Conservation (phyloP, 2,113 vertebrate species). For the Climacteris rufus region DNA sequence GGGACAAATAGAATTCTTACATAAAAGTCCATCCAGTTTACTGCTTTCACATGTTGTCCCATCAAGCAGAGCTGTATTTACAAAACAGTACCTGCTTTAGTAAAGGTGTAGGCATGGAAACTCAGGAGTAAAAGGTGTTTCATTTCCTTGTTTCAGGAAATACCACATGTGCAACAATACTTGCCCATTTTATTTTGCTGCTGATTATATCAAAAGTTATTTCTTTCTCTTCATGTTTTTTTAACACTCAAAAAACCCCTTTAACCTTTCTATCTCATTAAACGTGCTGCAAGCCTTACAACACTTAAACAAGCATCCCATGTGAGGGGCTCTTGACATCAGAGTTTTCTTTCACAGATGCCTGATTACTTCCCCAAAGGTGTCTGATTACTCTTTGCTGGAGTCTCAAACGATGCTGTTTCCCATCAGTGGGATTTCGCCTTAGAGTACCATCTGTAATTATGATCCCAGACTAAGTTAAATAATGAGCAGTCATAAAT, state of each 20-base stretch:
- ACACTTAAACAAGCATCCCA: constrained; percentile 39
- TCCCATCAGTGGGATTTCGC: constrained; percentile 41
- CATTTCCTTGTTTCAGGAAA: constrained; percentile 8
- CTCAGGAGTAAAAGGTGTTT: constrained; percentile 27
- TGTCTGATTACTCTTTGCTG: constrained; percentile 60
- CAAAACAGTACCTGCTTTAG: not conserved
- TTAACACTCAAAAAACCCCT: not conserved
- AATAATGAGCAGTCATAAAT: constrained; percentile 61
- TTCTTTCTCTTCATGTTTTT: constrained; percentile 16
- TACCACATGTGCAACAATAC: not conserved
- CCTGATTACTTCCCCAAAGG: constrained; percentile 56
- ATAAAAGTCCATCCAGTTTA: not conserved
- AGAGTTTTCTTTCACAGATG: constrained; percentile 55
- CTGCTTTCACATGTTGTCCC: not conserved
- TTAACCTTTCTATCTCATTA: constrained; percentile 58
- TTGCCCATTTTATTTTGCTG: not conserved
- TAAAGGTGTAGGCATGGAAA: not conserved
- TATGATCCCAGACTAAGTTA: constrained; percentile 48
- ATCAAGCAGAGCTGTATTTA: not conserved
- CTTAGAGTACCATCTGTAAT: constrained; percentile 57
- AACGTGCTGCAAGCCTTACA: not conserved
- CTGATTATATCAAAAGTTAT: not conserved
- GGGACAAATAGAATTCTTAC: not conserved
- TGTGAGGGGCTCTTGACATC: constrained; percentile 43
- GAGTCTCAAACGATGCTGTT: constrained; percentile 9